Evolutionary conservation across 2,888 invertebrate species (phyloP), one percentile per base, ranked within the genome.

Genomic region (Petrolisthes manimaculis): DNA sequence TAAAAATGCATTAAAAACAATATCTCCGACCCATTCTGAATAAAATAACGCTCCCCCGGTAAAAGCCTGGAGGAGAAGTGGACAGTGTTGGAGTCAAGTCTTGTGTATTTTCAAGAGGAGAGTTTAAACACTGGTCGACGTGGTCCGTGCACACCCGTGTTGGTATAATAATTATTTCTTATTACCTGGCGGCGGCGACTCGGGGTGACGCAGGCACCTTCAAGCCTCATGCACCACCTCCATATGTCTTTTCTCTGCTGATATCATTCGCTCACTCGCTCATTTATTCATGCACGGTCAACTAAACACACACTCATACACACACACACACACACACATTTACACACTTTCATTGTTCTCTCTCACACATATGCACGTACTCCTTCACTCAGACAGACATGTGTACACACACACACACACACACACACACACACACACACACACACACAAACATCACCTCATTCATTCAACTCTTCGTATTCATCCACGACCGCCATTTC

Each of bases 121-220:
- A 61, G 61, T 12, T 61, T 61, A 61, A 61, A 61, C 61, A 61
- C 61, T 9, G 61, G 61, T 9, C 12, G 61, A 61, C 18, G 61
- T 61, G 61, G 61, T 61, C 61, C 61, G 61, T 61, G 61, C 9
- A 61, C 61, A 9, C 61, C 18, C 12, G 61, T 61, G 61, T 61
- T 61, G 61, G 61, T 61, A 61, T 61, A 61, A 61, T 61, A 61
- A 61, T 61, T 61, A 61, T 61, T 61, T 61, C 61, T 61, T 61
- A 61, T 61, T 61, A 18, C 18, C 12, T 9, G 61, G 61, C 61
- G 61, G 61, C 6, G 61, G 61, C 61, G 12, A 61, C 18, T 9
- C 61, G 18, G 61, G 9, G 9, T 12, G 9, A 18, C 61, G 12
- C 18, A 61, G 0, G 2, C 37, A 37, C 37, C 37, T 37, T 37